Evolutionary conservation across 2,888 invertebrate species (phyloP), one percentile per base, ranked within the genome.

Genomic region (Teinopalpus imperialis): DNA sequence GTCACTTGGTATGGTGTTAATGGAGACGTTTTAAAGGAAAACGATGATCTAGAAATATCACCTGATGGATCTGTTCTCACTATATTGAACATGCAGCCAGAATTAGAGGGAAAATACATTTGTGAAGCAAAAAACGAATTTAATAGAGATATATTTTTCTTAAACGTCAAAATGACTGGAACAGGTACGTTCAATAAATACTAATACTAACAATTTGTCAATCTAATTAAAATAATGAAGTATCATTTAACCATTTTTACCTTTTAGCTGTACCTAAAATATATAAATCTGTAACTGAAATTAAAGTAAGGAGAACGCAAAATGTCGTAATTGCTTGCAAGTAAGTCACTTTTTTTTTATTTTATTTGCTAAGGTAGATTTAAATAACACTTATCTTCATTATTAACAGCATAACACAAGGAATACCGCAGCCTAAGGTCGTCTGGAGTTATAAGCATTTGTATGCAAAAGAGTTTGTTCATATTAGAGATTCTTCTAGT

Each of bases 101-200:
- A 52, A 0, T 34, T 59, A 5, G 49, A 45, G 18, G 74, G 71
- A 14, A 45, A 29, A 10, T 76, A 61, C 18, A 42, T 16, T 6
- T 76, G 77, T 43, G 53, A 61, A 49, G 67, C 56, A 1, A 53
- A 30, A 10, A 74, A 74, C 49, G 54, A 48, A 1, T 12, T 52
- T 0, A 16, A 58, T 0, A 50, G 39, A 5, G 49, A 59, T 35
- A 12, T 43, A 13, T 59, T 14, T 12, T n/a, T n/a, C 13, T n/a
- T 59, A n/a, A 3, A 44, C n/a, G 63, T 69, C 12, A 36, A 49
- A 7, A 53, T 77, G 5, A 12, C 9, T 1, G 58, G 73, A 34
- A 50, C 57, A 45, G 74, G 67, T 48, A 13, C 60, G 71, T 74
- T 51, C n/a, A n/a, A n/a, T n/a, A n/a, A n/a, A n/a, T n/a, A n/a